These are phyloP conservation scores for Drosophila meridionalis DNA, from an alignment of 2,888 invertebrate genomes.

Conservation along the genomic window DNA sequence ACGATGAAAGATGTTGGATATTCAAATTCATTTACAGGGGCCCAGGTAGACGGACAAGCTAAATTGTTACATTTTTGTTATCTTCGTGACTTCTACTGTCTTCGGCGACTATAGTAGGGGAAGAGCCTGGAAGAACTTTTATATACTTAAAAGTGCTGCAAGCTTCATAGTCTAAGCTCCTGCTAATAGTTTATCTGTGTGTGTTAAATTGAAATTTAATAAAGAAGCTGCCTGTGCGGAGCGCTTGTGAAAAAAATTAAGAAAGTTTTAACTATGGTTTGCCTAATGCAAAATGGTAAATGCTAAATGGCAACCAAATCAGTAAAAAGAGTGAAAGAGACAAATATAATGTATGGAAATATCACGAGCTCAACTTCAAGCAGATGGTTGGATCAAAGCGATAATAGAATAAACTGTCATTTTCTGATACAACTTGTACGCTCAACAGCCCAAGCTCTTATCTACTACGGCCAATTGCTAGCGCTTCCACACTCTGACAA, in stretches of 20 bases:
- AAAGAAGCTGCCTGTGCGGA: no score
- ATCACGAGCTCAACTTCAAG: background rate
- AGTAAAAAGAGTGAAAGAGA: background rate
- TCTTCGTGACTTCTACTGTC: background rate
- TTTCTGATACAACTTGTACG: background rate
- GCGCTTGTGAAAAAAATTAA: no score
- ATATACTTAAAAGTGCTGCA: background rate
- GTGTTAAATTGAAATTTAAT: background rate
- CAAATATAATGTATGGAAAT: background rate
- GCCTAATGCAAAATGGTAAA: no score
- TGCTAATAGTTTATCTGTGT: background rate
- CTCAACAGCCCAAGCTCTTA: background rate
- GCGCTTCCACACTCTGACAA: background rate
- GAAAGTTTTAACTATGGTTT: no score
- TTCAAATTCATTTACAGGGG: constrained; percentile 49
- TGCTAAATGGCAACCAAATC: no score
- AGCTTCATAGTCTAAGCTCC: background rate
- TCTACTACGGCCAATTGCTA: background rate
- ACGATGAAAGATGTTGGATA: constrained; percentile 16
- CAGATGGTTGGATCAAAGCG: background rate
- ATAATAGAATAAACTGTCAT: background rate
- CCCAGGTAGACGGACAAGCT: constrained; percentile 19
- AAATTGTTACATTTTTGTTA: constrained; percentile 32
- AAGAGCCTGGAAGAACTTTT: background rate
- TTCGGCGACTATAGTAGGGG: no score